A percentile compares a stretch with the other conserved stretches of the same genome.
These are phyloP conservation scores for Crematogaster levior DNA, from an alignment of 2,888 invertebrate genomes.

Conservation along the genomic window DNA sequence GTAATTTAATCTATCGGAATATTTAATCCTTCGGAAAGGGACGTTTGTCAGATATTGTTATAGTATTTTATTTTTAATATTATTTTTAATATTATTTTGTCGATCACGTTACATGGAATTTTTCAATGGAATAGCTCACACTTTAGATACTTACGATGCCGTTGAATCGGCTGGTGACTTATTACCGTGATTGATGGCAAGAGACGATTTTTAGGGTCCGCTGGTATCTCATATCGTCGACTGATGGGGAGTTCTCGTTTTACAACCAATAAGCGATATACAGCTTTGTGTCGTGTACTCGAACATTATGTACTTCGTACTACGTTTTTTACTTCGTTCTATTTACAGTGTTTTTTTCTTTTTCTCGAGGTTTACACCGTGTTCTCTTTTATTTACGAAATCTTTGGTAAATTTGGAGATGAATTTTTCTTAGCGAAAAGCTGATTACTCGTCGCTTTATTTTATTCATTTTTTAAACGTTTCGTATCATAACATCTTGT, in stretches of 20 bases:
- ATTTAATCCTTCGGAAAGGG: too few species aligned
- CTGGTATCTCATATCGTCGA: constrained; percentile 76
- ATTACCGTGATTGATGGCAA: constrained; percentile 69
- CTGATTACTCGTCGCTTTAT: constrained; percentile 20
- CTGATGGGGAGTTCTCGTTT: constrained; percentile 79
- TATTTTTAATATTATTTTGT: background rate
- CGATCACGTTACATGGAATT: background rate
- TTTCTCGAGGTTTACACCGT: constrained; percentile 10
- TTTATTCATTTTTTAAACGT: background rate
- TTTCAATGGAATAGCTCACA: background rate
- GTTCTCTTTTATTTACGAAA: constrained; percentile 11
- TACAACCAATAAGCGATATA: constrained; percentile 80
- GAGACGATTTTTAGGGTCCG: constrained; percentile 78
- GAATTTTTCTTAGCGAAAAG: background rate
- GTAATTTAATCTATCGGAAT: background rate
- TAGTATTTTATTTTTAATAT: background rate
- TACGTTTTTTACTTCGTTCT: too few species aligned
- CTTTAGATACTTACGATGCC: constrained; percentile 8
- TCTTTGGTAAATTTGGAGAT: constrained; percentile 23
- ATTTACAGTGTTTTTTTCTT: background rate
- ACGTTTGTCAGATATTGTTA: background rate
- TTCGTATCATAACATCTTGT: background rate
- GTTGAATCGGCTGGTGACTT: constrained; percentile 64
- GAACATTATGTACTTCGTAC: constrained; percentile 33
- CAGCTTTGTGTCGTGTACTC: constrained; percentile 43